phyloP scores from a whole-genome alignment of 2,797 vertebrate species.

The Phrynocephalus guinanensis region DNA sequence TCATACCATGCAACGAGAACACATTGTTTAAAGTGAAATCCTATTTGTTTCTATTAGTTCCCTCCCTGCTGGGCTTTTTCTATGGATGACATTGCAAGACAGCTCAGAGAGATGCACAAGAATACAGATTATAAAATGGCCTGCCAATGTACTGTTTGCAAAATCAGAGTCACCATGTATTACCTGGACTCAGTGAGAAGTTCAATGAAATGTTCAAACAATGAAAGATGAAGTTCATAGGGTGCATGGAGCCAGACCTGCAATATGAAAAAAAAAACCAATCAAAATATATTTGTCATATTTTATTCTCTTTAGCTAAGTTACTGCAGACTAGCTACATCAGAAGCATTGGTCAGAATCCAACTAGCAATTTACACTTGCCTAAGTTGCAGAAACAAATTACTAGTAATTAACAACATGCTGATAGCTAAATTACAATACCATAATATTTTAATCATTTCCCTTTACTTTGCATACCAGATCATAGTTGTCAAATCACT shows the following conservation, averaged over 20 bases:
- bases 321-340: neutral
- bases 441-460: neutral
- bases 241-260: slow-evolving; percentile 99
- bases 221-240: slow-evolving; percentile 96
- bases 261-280: slow-evolving; percentile 51
- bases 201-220: slow-evolving; percentile 98
- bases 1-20: neutral
- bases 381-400: no score
- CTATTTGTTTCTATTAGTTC: neutral
- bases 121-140: neutral
- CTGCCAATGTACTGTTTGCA: neutral
- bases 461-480: neutral
- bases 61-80: neutral
- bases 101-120: neutral
- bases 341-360: neutral
- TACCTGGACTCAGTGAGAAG: slow-evolving; percentile 98
- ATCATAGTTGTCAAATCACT: neutral
- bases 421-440: neutral
- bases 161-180: slow-evolving; percentile 21
- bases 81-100: neutral
- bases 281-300: neutral
- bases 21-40: neutral
- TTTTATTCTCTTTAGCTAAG: neutral
- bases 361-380: no score
- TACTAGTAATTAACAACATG: no score